Base-by-base conservation (phyloP, 2,113 vertebrate species). In the Strigops habroptila region DNA sequence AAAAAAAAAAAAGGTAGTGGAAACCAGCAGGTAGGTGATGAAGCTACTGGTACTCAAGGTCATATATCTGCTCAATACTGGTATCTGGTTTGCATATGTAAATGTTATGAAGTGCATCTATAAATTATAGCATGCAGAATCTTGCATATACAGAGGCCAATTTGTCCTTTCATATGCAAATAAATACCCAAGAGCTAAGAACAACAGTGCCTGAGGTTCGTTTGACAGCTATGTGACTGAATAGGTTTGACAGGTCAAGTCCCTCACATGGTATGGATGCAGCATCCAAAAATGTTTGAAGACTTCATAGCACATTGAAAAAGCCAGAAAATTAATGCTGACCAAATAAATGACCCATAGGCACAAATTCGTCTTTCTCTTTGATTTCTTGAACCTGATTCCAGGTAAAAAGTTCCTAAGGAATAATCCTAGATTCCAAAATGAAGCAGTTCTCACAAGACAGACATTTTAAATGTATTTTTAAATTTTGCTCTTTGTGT, bases 91-190 rank as follows among this genome's bases (percentile, higher is more conserved):
- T 90, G 22, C 67, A 93, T 90, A 81, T 41, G 39, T 64, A 57
- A 90, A 82, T 73, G 12, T 86, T 91, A 75, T 27, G 24, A 64
- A 75, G 17, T 57, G 31, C 4, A 59, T 76, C 65, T 75, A 9
- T 75, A 82, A 93, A 86, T 90, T 84, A 71, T 16, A 93, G 16
- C 0, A 0, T 67, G 33, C 33, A 52, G 64, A 67, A 62, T 65
- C 52, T 60, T 41, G 24, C 43, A 62, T 55, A 63, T 39, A 28
- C 46, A 41, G 68, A 73, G 57, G 57, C 62, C 44, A 89, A 81
- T 85, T 73, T 93, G 62, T 92, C 74, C 77, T 95, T 95, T 92
- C 33, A 30, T 25, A 86, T 71, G 52, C 55, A 95, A 65, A 94
- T 84, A 84, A 78, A 84, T 76, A 86, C n/a, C 82, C 82, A 92